These are phyloP conservation scores for Nemapogon koenigi DNA, from an alignment of 2,888 invertebrate genomes.

Conservation along the genomic window DNA sequence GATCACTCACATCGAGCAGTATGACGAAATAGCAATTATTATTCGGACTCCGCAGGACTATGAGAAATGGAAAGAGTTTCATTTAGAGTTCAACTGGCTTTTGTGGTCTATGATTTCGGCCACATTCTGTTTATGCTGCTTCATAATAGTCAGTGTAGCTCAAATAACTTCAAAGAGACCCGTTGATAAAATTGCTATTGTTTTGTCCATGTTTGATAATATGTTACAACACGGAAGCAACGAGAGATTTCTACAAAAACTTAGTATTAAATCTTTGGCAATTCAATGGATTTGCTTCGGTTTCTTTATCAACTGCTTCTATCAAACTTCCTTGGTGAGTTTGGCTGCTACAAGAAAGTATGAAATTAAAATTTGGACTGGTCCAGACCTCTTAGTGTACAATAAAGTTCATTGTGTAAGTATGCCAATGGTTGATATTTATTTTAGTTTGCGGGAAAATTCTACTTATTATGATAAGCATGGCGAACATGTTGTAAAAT, in stretches of 20 bases:
- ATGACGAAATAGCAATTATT: conserved; percentile 22
- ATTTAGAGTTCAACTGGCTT: conserved; percentile 25
- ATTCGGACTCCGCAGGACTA: conserved; percentile 24
- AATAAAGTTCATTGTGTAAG: conserved; percentile 18
- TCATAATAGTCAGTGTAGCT: conserved; percentile 19
- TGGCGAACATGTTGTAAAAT: background rate
- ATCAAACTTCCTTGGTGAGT: conserved; percentile 33
- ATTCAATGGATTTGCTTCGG: conserved; percentile 38
- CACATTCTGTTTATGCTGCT: conserved; percentile 18
- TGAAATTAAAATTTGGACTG: background rate
- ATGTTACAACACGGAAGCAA: conserved; percentile 26
- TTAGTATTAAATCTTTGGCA: conserved; percentile 24
- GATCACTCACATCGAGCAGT: conserved; percentile 27
- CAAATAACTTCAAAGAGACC: conserved; percentile 17
- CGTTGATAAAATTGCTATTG: conserved; percentile 19
- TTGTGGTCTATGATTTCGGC: conserved; percentile 32
- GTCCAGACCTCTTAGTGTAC: conserved; percentile 18
- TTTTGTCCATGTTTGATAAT: conserved; percentile 31
- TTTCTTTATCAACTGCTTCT: conserved; percentile 36
- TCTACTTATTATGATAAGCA: background rate
- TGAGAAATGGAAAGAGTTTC: conserved; percentile 30
- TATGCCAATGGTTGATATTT: conserved; percentile 12
- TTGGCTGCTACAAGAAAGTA: conserved; percentile 25
- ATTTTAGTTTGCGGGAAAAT: conserved; percentile 16
- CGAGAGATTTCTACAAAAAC: conserved; percentile 23